phyloP scores from a whole-genome alignment of 2,888 invertebrate genomes.

The Leucania comma region DNA sequence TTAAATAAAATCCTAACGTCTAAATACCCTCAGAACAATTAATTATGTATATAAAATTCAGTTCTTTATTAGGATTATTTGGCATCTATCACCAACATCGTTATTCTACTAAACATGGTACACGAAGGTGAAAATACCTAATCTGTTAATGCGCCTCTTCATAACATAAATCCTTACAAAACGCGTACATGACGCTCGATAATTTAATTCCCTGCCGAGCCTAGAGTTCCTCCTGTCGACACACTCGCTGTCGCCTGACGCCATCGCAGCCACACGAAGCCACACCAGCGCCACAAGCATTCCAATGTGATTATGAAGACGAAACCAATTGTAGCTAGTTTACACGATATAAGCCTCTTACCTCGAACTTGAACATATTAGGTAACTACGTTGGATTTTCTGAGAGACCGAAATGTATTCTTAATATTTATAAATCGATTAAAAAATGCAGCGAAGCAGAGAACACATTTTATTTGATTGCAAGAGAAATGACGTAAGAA shows the following conservation, averaged over 20 bases:
- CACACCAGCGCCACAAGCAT: slow-evolving; percentile 73
- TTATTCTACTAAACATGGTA: slow-evolving; percentile 89
- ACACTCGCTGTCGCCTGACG: slow-evolving; percentile 72
- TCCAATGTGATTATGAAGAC: slow-evolving; percentile 70
- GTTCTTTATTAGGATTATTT: slow-evolving; percentile 91
- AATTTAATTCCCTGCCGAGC: slow-evolving; percentile 87
- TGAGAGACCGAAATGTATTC: slow-evolving; percentile 60
- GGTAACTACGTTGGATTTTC: slow-evolving; percentile 61
- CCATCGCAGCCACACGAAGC: slow-evolving; percentile 45
- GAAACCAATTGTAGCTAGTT: slow-evolving; percentile 70
- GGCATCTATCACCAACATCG: slow-evolving; percentile 90
- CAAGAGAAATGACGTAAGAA: slow-evolving; percentile 68
- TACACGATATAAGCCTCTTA: slow-evolving; percentile 73
- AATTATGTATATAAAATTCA: slow-evolving; percentile 90
- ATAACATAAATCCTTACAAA: slow-evolving; percentile 81
- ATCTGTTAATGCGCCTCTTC: slow-evolving; percentile 84
- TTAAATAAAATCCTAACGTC: slow-evolving; percentile 86
- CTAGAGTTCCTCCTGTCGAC: slow-evolving; percentile 86
- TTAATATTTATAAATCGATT: slow-evolving; percentile 65
- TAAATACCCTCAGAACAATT: slow-evolving; percentile 90
- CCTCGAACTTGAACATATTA: slow-evolving; percentile 63
- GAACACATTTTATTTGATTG: slow-evolving; percentile 70
- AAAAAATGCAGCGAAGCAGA: slow-evolving; percentile 69
- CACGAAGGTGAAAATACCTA: slow-evolving; percentile 88
- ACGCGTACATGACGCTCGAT: slow-evolving; percentile 73